These are phyloP conservation scores for Coregonus sp. DNA, from an alignment of 2,797 vertebrate species.

Conservation along the genomic window DNA sequence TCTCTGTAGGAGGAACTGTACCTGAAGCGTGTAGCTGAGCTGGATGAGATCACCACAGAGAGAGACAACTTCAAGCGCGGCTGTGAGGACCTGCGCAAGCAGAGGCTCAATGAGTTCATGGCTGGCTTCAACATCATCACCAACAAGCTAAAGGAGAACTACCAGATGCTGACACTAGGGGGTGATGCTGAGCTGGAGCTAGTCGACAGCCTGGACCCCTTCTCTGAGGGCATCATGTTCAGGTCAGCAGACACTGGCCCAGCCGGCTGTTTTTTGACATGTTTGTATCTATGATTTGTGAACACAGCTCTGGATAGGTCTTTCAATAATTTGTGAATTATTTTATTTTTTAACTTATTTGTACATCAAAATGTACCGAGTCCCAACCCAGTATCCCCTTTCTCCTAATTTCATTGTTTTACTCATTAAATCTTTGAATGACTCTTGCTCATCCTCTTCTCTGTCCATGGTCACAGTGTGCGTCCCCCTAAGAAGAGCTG, in stretches of 20 bases:
- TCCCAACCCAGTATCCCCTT: conserved; percentile 52
- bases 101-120: conserved; percentile 96
- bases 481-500: conserved; percentile 98
- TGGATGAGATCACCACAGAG: conserved; percentile 88
- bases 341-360: too few species aligned
- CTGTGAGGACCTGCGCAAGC: conserved; percentile 89
- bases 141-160: conserved; percentile 97
- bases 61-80: conserved; percentile 87
- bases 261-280: too few species aligned
- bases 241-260: conserved; percentile 76
- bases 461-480: conserved; percentile 74
- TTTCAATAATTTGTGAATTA: too few species aligned
- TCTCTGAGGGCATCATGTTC: conserved; percentile 97
- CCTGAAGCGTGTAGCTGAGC: conserved; percentile 88
- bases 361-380: not conserved
- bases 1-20: conserved; percentile 88
- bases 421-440: not conserved
- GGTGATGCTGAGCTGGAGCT: conserved; percentile 97
- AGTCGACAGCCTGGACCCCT: conserved; percentile 96
- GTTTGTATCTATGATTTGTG: too few species aligned
- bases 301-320: too few species aligned
- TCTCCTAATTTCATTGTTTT: not conserved
- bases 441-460: not conserved
- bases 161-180: conserved; percentile 97
- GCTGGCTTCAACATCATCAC: conserved; percentile 95